A percentile compares a stretch with the other conserved stretches of the same genome.
Conservation (phyloP, 2,888 invertebrate genomes). For the Plebejus anna region DNA sequence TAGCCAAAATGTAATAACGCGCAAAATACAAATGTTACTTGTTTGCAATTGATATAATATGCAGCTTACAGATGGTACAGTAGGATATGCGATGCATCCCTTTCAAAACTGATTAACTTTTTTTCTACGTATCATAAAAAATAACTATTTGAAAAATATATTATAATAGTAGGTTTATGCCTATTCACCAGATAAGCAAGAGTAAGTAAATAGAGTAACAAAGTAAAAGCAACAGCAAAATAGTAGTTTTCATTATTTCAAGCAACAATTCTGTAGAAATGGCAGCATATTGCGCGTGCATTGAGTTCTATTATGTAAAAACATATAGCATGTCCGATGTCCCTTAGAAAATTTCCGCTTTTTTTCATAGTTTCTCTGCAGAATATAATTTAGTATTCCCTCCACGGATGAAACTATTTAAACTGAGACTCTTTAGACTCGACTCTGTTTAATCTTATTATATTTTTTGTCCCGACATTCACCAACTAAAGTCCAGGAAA, state of each 20-base stretch:
- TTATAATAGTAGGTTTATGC: no score
- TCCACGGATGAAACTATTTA: slow-evolving; percentile 10
- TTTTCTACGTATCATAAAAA: no score
- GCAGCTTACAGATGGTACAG: no score
- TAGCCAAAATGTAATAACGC: background rate
- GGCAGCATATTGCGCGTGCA: background rate
- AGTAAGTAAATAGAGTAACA: no score
- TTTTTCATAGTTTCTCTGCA: slow-evolving; percentile 2
- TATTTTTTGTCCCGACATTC: slow-evolving; percentile 6
- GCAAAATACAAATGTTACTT: background rate
- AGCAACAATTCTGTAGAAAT: no score
- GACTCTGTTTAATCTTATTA: slow-evolving; percentile 1
- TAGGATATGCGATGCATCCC: no score
- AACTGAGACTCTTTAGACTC: slow-evolving; percentile 3
- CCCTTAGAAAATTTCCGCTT: background rate
- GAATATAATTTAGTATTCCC: slow-evolving; percentile 20
- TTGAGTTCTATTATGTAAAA: background rate
- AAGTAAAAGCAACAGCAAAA: no score
- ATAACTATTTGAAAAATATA: no score
- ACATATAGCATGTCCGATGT: background rate
- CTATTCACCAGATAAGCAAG: no score
- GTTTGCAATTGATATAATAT: no score
- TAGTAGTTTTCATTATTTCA: no score
- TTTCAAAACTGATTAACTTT: no score
- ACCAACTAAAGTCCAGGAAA: background rate